Percentiles rank a stretch among this genome's conserved stretches.
These are phyloP conservation scores for Anguilla megastoma DNA, from an alignment of 2,797 vertebrate species.

Conservation along the genomic window DNA sequence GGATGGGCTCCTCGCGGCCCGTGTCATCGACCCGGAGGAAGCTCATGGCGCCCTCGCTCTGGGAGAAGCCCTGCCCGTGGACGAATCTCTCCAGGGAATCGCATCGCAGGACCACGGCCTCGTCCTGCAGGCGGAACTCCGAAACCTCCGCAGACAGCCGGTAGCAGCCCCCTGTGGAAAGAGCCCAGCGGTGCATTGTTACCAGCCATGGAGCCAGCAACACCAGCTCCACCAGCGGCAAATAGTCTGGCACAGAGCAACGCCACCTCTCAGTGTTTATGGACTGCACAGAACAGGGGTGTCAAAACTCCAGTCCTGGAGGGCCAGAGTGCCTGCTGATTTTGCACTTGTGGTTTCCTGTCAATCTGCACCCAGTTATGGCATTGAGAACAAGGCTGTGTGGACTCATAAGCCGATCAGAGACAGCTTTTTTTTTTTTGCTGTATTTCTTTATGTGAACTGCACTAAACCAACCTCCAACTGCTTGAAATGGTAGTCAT, in stretches of 20 bases:
- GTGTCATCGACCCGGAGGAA: slow-evolving; percentile 53
- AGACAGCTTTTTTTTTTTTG: no score
- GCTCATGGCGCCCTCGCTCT: slow-evolving; percentile 39
- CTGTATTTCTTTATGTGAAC: no score
- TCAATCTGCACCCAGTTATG: background rate
- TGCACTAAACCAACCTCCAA: no score
- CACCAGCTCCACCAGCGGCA: no score
- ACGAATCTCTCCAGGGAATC: slow-evolving; percentile 52
- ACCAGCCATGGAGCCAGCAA: background rate
- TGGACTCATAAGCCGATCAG: background rate
- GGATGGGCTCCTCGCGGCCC: slow-evolving; percentile 39
- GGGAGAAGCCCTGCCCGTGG: slow-evolving; percentile 39
- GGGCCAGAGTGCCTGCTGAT: background rate
- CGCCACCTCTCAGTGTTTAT: background rate
- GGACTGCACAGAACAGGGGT: background rate
- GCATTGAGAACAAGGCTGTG: background rate
- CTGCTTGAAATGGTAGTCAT: no score
- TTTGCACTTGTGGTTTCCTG: background rate
- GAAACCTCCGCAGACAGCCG: slow-evolving; percentile 47
- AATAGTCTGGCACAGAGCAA: background rate
- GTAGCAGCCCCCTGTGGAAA: slow-evolving; percentile 57
- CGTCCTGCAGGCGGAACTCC: slow-evolving; percentile 63
- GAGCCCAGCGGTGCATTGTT: background rate
- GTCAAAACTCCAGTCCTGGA: background rate
- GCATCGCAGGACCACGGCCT: slow-evolving; percentile 78